A percentile compares a stretch with the other conserved stretches of the same genome.
Conservation (phyloP, 2,797 vertebrate species). For the Thunnus albacares region DNA sequence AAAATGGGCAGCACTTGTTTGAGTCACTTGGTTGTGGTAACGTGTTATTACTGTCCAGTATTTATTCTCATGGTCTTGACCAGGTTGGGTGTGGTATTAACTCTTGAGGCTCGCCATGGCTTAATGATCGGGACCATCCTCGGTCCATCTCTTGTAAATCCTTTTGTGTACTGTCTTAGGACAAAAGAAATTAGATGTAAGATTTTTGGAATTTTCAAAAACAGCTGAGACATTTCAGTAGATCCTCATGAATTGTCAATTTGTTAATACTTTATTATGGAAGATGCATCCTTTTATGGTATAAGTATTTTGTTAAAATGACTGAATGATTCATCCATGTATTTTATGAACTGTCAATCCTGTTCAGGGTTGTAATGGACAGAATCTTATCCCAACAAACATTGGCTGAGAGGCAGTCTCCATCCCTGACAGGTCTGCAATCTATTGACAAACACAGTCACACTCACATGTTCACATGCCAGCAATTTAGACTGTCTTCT, state of each 20-base stretch:
- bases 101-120: conserved; percentile 13
- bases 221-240: background rate
- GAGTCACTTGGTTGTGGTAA: conserved; percentile 52
- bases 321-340: too few species aligned
- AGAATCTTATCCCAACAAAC: background rate
- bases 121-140: conserved; percentile 6
- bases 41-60: conserved; percentile 20
- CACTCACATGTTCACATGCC: too few species aligned
- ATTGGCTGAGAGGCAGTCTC: too few species aligned
- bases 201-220: conserved; percentile 17
- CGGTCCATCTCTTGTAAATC: conserved; percentile 44
- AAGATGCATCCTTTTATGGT: too few species aligned
- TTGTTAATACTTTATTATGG: too few species aligned
- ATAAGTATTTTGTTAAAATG: too few species aligned
- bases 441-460: background rate
- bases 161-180: conserved; percentile 51
- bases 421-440: too few species aligned
- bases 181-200: conserved; percentile 49
- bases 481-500: too few species aligned
- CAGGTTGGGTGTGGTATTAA: conserved; percentile 39
- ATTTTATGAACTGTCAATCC: too few species aligned
- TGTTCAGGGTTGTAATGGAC: background rate
- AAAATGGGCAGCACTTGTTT: conserved; percentile 48
- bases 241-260: background rate
- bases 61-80: conserved; percentile 19